Evolutionary conservation across 92 coral and sea anemone species (phyloP).

Genomic region (Palythoa grandiflora): DNA sequence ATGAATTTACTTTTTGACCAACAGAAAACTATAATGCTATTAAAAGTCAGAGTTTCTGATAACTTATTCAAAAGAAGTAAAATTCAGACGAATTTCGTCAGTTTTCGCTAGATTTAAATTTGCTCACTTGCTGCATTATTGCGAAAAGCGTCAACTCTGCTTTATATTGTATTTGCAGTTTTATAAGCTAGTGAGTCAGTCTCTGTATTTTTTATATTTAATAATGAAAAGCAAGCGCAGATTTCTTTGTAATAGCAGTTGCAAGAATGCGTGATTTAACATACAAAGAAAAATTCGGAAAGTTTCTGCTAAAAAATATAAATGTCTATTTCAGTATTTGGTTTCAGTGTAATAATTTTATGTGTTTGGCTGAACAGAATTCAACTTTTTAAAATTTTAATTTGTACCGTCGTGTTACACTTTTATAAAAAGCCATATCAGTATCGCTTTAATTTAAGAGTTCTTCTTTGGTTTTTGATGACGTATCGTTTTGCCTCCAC

Average conservation of each 20-base stretch:
- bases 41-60: background rate
- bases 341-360: background rate
- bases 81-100: background rate
- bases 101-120: background rate
- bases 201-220: no score
- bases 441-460: constrained; percentile 25
- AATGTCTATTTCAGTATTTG: background rate
- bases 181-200: no score
- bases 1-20: background rate
- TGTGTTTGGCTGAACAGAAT: background rate
- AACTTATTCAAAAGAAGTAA: background rate
- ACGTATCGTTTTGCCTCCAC: constrained; percentile 5
- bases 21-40: background rate
- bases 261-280: background rate
- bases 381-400: background rate
- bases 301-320: background rate
- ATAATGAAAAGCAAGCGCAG: background rate
- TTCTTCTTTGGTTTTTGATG: constrained; percentile 10
- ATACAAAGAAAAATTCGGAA: background rate
- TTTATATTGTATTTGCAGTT: background rate
- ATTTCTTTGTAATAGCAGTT: no score
- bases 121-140: background rate
- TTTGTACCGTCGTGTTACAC: constrained; percentile 2
- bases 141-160: background rate
- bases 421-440: background rate